Percentiles rank a stretch among this genome's conserved stretches.
phyloP scores from a whole-genome alignment of 1,140 invertebrate genomes.

The Sarcophaga peregrina region DNA sequence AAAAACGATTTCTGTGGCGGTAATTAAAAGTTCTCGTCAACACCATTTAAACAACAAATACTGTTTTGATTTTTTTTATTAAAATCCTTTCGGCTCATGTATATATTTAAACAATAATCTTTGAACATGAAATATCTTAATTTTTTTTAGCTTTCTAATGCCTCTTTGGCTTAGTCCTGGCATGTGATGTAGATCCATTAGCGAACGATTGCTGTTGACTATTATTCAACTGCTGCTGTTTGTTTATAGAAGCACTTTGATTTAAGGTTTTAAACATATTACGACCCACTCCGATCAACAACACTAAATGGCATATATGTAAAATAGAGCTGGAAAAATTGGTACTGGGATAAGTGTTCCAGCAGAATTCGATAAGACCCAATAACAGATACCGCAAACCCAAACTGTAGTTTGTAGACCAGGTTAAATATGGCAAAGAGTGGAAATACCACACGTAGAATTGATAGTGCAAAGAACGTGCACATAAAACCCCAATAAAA shows the following conservation, averaged over 20 bases:
- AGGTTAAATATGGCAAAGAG: slow-evolving; percentile 89
- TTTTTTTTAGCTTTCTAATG: neutral
- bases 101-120: no score
- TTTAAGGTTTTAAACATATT: slow-evolving; percentile 53
- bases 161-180: neutral
- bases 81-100: no score
- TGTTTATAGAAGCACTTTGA: slow-evolving; percentile 45
- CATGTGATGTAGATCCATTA: slow-evolving; percentile 13
- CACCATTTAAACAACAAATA: no score
- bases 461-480: slow-evolving; percentile 97
- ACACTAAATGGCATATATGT: slow-evolving; percentile 82
- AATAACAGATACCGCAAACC: slow-evolving; percentile 80
- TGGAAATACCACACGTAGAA: slow-evolving; percentile 99
- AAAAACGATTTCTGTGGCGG: no score
- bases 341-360: slow-evolving; percentile 98
- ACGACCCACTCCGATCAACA: slow-evolving; percentile 69
- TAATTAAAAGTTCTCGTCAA: no score
- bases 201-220: neutral
- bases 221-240: neutral
- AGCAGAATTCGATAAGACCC: slow-evolving; percentile 92
- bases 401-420: slow-evolving; percentile 76
- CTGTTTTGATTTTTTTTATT: no score
- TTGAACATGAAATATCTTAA: no score
- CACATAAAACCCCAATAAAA: slow-evolving; percentile 92
- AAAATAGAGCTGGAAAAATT: slow-evolving; percentile 81